Evolutionary conservation across 2,113 vertebrate species (phyloP), one percentile per base, ranked within the genome.

Genomic region (Upupa epops): DNA sequence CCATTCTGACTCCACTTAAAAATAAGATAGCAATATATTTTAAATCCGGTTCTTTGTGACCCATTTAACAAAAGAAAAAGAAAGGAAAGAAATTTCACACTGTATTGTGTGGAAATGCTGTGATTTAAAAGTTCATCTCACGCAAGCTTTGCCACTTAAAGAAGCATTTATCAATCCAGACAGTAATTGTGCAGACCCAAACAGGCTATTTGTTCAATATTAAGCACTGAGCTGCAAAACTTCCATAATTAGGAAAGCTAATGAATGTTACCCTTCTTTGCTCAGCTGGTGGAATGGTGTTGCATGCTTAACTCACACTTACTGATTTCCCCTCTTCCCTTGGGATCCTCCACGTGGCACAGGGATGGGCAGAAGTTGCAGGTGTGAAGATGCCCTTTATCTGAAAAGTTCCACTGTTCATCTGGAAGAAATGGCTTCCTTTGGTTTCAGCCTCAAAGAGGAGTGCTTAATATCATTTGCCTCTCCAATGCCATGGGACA

Each of bases 111-210:
- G 73, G 75, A 93, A 96, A 73, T 37, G 75, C 89, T 3, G 91
- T 91, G 88, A 96, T 95, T 95, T 94, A 90, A 85, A 95, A 95
- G 91, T 92, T 94, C 79, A 83, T 93, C 91, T 96, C 95, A 96
- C 56, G 64, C 91, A 89, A 88, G 94, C 74, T 90, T 64, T 75
- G 75, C 83, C 93, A 90, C 94, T 96, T 96, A 96, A 96, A 97
- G 93, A 81, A 52, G 31, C 60, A 94, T 96, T 94, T 87, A 80
- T 96, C 96, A 96, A 91, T 66, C 59, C 59, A 70, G 90, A 70
- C 93, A 80, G 91, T 95, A 93, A 96, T 93, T 95, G 95, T 83
- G 68, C 52, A 52, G 74, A 88, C 80, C 79, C 84, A 86, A 95
- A 69, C 79, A 5, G 32, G 77, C 91, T 90, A 90, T 93, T 95